These are phyloP conservation scores for Ataeniobius toweri DNA, from an alignment of 2,797 vertebrate genomes.

Conservation along the genomic window DNA sequence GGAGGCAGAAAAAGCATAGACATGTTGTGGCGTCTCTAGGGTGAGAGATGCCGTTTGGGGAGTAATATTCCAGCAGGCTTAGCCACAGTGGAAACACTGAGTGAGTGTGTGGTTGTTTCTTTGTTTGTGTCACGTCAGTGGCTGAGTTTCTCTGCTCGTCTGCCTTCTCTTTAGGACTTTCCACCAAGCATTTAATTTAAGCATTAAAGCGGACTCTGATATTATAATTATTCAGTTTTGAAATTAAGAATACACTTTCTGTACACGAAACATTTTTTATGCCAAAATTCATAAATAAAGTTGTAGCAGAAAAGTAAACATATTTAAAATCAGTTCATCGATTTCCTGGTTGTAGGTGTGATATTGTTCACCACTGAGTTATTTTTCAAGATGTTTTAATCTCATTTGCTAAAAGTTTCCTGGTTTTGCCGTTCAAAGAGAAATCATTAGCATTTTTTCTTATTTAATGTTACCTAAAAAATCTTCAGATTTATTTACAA, in stretches of 20 bases:
- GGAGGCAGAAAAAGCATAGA: slow-evolving; percentile 66
- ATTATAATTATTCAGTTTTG: too few relatives aligned
- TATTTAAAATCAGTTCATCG: background rate
- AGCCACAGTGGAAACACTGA: slow-evolving; percentile 68
- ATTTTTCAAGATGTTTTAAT: background rate
- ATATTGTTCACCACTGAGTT: background rate
- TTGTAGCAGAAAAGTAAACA: too few relatives aligned
- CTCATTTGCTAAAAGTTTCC: background rate
- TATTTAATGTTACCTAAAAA: background rate
- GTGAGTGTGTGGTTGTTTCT: slow-evolving; percentile 54
- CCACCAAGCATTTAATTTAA: background rate
- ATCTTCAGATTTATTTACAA: background rate
- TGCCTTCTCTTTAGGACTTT: slow-evolving; percentile 5
- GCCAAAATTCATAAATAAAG: too few relatives aligned
- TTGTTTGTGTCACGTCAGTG: slow-evolving; percentile 51
- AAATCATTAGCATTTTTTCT: background rate
- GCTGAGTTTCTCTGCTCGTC: slow-evolving; percentile 29
- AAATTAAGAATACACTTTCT: too few relatives aligned
- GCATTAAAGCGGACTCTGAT: background rate
- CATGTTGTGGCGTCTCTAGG: slow-evolving; percentile 70
- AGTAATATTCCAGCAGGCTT: slow-evolving; percentile 60
- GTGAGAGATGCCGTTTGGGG: slow-evolving; percentile 55
- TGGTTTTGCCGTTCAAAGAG: background rate
- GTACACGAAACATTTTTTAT: too few relatives aligned
- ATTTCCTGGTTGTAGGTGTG: background rate